Evolutionary conservation across 2,113 vertebrate species (phyloP), one percentile per base, ranked within the genome.

Genomic region (Oncorhynchus clarkii): DNA sequence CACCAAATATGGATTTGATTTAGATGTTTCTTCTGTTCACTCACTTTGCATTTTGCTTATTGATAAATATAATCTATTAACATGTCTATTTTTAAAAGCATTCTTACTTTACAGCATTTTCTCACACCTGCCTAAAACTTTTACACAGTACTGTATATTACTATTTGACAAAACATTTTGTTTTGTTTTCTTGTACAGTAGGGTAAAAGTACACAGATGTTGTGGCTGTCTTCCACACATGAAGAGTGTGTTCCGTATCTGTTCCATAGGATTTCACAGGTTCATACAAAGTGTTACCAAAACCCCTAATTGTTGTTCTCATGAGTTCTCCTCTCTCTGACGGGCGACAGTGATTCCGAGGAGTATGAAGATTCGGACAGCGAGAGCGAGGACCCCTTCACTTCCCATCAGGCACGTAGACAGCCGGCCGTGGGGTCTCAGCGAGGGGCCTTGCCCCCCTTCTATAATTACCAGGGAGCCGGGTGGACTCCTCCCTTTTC

Each of bases 321-420:
- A 66, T 48, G 45, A 70, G 5, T 66, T 59, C 67, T 6, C 0
- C 67, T 31, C 77, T 88, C 76, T 89, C 80, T 79, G 80, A 73
- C 20, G 75, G 20, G n/a, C 51, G 18, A 78, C 90, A 97, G 96
- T 85, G 95, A 96, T 67, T 93, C 93, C 74, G 93, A 94, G 67
- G 93, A 94, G n/a, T 94, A 94, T 18, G 93, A 94, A 83, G 95
- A 96, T 74, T 94, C 94, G 48, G 95, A 95, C 91, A 95, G 95
- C n/a, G 95, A 96, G 80, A 96, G 95, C 88, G 96, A 97, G 87
- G 96, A 97, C 39, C 96, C 96, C 90, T 96, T 96, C 92, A 96
- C 96, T 91, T 95, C 95, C 90, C 96, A 96, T 94, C 96, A 96
- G 95, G 96, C 96, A 95, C 92, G 95, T 95, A 95, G 94, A 93